phyloP scores from a whole-genome alignment of 2,113 vertebrate genomes.

The Caloenas nicobarica region DNA sequence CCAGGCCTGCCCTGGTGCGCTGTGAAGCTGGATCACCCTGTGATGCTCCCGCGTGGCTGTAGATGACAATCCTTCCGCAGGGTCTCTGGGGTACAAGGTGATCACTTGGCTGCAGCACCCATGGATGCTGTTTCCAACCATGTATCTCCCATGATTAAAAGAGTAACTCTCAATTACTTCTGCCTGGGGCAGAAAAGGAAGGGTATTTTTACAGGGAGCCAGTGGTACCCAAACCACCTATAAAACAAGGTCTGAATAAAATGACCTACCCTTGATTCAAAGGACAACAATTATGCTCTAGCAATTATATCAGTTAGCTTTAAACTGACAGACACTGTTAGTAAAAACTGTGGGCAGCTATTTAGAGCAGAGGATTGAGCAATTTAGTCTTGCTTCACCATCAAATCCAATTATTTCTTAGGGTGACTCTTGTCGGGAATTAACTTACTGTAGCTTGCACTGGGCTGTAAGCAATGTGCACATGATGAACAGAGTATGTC shows the following conservation, averaged over 20 bases:
- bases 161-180: background rate
- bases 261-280: background rate
- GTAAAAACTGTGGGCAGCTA: background rate
- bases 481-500: background rate
- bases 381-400: constrained; percentile 27
- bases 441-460: background rate
- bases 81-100: background rate
- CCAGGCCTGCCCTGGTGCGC: background rate
- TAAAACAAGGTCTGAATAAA: background rate
- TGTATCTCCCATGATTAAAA: background rate
- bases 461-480: background rate
- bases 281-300: background rate
- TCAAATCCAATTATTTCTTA: constrained; percentile 44
- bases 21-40: background rate
- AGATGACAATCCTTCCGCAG: background rate
- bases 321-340: background rate
- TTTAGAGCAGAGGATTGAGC: constrained; percentile 11
- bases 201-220: background rate
- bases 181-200: background rate
- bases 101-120: background rate
- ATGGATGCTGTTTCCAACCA: background rate
- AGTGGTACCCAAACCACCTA: background rate
- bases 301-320: background rate
- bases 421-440: background rate
- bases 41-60: too few relatives aligned